These are phyloP conservation scores for Hydrolagus affinis DNA, from an alignment of 2,113 vertebrate genomes.

Conservation along the genomic window DNA sequence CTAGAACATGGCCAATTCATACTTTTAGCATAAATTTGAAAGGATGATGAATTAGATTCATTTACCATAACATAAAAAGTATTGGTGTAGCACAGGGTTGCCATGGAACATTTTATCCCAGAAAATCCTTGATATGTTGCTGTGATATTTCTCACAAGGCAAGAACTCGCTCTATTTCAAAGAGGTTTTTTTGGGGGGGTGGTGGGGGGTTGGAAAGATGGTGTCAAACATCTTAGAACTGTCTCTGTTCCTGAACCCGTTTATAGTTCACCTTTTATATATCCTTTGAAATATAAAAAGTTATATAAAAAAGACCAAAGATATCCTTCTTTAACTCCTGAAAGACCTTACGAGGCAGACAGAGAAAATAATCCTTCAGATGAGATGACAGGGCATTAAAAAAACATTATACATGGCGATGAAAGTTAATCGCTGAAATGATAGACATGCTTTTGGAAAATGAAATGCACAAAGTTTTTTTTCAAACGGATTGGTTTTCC, in stretches of 20 bases:
- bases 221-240: not conserved
- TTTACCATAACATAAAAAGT: slow-evolving; percentile 7
- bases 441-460: not conserved
- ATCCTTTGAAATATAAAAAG: not conserved
- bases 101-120: not conserved
- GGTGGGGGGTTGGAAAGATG: not conserved
- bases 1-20: not conserved
- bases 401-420: not conserved
- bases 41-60: slow-evolving; percentile 18
- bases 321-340: not conserved
- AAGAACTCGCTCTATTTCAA: not conserved
- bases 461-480: not conserved
- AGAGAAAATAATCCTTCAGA: not conserved
- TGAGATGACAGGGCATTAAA: not conserved
- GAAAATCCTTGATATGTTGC: not conserved
- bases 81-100: not conserved
- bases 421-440: not conserved
- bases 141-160: not conserved
- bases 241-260: not conserved
- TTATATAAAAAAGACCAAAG: not conserved
- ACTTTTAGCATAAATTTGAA: not conserved
- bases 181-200: not conserved
- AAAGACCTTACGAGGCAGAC: not conserved
- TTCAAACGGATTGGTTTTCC: not conserved
- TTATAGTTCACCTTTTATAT: not conserved